Conservation (phyloP, 2,888 invertebrate genomes). For the Gryllus longicercus region DNA sequence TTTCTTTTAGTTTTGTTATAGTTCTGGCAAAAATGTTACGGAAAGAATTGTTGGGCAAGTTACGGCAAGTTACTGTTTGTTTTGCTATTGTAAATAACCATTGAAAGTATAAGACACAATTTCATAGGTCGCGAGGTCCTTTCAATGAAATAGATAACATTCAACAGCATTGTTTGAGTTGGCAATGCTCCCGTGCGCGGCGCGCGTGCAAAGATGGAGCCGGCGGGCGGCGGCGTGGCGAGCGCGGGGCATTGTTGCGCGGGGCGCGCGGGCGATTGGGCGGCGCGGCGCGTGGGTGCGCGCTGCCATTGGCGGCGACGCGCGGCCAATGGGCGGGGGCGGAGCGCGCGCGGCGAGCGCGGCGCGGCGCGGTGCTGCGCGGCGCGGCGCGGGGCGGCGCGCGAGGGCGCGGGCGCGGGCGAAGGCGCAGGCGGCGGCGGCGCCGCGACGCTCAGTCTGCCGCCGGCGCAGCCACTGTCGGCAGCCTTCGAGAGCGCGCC, state of each 20-base stretch:
- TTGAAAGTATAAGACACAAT: too few species aligned
- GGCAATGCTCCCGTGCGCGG: too few species aligned
- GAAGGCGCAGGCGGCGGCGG: not conserved
- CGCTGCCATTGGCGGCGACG: not conserved
- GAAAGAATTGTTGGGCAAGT: too few species aligned
- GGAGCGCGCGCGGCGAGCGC: not conserved
- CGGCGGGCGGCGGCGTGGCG: not conserved
- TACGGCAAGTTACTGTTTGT: too few species aligned
- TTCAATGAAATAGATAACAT: too few species aligned
- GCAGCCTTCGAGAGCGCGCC: not conserved
- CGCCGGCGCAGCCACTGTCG: not conserved
- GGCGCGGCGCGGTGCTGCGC: not conserved
- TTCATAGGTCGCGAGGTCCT: too few species aligned
- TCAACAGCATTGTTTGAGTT: too few species aligned
- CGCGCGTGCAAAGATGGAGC: too few species aligned
- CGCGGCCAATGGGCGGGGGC: not conserved
- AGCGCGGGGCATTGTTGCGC: not conserved
- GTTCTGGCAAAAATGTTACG: too few species aligned
- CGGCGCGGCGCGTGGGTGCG: not conserved
- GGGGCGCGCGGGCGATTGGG: not conserved
- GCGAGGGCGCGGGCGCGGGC: not conserved
- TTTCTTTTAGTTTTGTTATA: too few species aligned
- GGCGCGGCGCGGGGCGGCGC: not conserved
- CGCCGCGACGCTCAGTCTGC: not conserved
- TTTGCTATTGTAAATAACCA: too few species aligned